Evolutionary conservation across 2,113 vertebrate genomes (phyloP), one percentile per base, ranked within the genome.

Genomic region (Haplochromis burtoni): DNA sequence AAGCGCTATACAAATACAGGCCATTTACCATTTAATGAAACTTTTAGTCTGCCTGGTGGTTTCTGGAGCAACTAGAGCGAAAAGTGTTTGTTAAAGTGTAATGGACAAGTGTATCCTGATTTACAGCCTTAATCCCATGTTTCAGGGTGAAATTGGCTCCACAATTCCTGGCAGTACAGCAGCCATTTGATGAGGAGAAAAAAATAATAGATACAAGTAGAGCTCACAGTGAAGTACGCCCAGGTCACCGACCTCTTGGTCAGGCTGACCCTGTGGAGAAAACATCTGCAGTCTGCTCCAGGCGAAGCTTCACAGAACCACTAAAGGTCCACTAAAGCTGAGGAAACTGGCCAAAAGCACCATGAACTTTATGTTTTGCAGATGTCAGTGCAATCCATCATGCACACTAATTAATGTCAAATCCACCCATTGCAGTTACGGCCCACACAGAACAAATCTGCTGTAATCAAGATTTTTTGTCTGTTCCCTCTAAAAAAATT

Each of bases 121-220:
- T 49, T 2, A 40, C 2, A 42, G 49, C 84, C 89, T 91, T 82
- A n/a, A 33, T 87, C 29, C 82, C 80, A 16, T 0, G 0, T 1
- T 1, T 63, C 19, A 3, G 87, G 93, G 63, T 19, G 3, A 47
- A 86, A 12, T 1, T 6, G 3, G 1, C 12, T 5, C 21, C 12
- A 4, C 0, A 1, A 0, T 5, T 6, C 1, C 1, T 2, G 2
- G n/a, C 21, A 12, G 26, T 12, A 31, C 76, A 84, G 88, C 86
- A 90, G 87, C 90, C 92, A 92, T 90, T 93, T 90, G 86, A 57
- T 31, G 45, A 49, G 16, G 16, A 26, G 35, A 53, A 91, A 63
- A 5, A 91, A 57, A 5, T 76, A 86, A 84, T 42, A 66, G 5
- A 59, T 21, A 61, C 40, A 40, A 57, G 4, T 10, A 14, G 10